These are phyloP conservation scores for Boulengeromyrus knoepffleri DNA, from an alignment of 2,113 vertebrate species.

Conservation along the genomic window DNA sequence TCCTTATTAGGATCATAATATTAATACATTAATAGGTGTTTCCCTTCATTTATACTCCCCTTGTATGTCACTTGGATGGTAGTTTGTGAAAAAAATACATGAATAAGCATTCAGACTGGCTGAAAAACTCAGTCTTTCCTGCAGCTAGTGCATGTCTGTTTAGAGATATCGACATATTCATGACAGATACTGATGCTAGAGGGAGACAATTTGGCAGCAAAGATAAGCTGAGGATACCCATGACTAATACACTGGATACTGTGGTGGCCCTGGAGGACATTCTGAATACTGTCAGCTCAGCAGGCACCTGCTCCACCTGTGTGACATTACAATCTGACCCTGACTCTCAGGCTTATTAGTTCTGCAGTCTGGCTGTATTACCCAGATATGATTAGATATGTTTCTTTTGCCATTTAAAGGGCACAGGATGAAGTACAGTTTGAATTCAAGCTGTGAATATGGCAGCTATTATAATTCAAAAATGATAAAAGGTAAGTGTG, in stretches of 20 bases:
- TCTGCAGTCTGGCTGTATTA: background rate
- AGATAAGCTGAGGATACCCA: background rate
- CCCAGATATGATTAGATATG: background rate
- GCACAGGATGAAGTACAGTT: background rate
- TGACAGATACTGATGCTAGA: background rate
- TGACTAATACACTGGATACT: background rate
- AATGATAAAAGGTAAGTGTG: background rate
- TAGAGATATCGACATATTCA: background rate
- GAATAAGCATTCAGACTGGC: background rate
- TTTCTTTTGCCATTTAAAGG: background rate
- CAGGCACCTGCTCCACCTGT: background rate
- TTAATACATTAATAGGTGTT: background rate
- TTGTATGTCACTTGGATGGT: background rate
- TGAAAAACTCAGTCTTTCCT: background rate
- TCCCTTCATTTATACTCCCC: background rate
- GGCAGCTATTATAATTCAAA: background rate
- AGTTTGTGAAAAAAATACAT: background rate
- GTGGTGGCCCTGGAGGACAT: background rate
- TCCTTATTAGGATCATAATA: background rate
- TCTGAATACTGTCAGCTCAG: background rate
- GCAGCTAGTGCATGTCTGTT: background rate
- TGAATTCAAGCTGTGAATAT: background rate
- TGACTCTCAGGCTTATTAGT: background rate
- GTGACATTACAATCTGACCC: conserved; percentile 1
- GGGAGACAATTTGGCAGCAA: background rate